phyloP scores from a whole-genome alignment of 2,113 vertebrate species.

The Prietella phreatophila region DNA sequence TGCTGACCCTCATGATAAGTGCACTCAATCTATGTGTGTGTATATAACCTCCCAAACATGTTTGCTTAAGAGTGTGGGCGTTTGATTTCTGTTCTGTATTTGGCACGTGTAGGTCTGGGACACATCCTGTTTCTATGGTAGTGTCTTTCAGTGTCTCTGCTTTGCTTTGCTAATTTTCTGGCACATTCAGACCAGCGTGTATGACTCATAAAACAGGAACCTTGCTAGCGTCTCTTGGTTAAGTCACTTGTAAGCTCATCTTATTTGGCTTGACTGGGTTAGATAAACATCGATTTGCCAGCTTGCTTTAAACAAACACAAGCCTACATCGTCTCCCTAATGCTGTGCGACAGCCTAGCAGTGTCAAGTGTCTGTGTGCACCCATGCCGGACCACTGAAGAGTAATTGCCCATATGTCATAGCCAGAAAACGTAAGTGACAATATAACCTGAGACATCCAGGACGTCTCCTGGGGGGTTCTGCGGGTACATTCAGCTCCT shows the following conservation, averaged over 20 bases:
- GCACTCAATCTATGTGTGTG: constrained; percentile 1
- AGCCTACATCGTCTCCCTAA: constrained; percentile 51
- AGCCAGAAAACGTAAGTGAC: constrained; percentile 44
- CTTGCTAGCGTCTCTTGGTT: constrained; percentile 10
- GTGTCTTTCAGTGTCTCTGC: background rate
- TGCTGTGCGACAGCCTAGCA: constrained; percentile 52
- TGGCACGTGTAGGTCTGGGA: constrained; percentile 46
- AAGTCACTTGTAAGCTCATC: constrained; percentile 31
- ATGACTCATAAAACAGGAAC: background rate
- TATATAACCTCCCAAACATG: constrained; percentile 56
- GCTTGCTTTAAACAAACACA: constrained; percentile 62
- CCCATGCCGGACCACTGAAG: constrained; percentile 32
- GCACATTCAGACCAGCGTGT: background rate
- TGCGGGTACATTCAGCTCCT: constrained; percentile 42
- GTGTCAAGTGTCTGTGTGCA: constrained; percentile 38
- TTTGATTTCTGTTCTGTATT: constrained; percentile 21
- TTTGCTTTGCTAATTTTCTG: background rate
- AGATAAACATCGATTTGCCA: constrained; percentile 58
- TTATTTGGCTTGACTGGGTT: constrained; percentile 52
- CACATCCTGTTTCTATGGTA: constrained; percentile 71
- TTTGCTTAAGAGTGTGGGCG: constrained; percentile 17
- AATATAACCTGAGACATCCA: constrained; percentile 45
- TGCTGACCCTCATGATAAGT: constrained; percentile 20
- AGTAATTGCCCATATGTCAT: constrained; percentile 48
- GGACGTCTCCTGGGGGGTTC: constrained; percentile 38